phyloP scores from a whole-genome alignment of 2,888 invertebrate species.

The Troilus luridus region DNA sequence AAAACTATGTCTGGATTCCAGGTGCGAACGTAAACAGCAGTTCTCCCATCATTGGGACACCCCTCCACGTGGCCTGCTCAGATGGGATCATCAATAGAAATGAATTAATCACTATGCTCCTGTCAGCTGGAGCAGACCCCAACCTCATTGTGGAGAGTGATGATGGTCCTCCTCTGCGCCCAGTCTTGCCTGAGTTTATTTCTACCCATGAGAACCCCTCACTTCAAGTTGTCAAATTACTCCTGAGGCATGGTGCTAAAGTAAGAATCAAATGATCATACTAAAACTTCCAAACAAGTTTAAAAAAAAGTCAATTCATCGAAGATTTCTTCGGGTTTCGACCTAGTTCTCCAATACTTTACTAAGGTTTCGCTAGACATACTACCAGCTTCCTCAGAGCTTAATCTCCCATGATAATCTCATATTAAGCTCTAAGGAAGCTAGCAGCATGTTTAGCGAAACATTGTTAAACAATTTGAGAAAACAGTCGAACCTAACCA shows the following conservation, averaged over 20 bases:
- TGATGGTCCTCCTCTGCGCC: conserved; percentile 81
- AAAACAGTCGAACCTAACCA: too few relatives aligned
- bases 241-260: conserved; percentile 84
- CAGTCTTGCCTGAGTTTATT: conserved; percentile 87
- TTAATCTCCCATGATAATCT: too few relatives aligned
- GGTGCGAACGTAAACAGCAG: conserved; percentile 86
- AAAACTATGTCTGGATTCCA: conserved; percentile 67
- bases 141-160: conserved; percentile 83
- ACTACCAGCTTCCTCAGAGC: too few relatives aligned
- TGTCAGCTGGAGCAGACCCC: conserved; percentile 82
- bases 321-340: too few relatives aligned
- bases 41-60: conserved; percentile 85
- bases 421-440: too few relatives aligned
- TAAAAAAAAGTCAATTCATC: too few relatives aligned
- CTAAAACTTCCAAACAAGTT: background rate
- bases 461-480: too few relatives aligned
- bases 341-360: too few relatives aligned
- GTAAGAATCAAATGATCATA: conserved; percentile 69
- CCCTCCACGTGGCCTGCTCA: conserved; percentile 86
- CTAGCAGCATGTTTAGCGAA: too few relatives aligned
- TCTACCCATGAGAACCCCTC: conserved; percentile 81
- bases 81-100: conserved; percentile 65
- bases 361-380: too few relatives aligned
- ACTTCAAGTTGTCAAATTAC: conserved; percentile 76
- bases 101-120: conserved; percentile 74